Evolutionary conservation across 37 sponge, comb jelly and placozoan species (phyloP), one percentile per base, ranked within the genome.

Genomic region (Cliona cf. orientalis): DNA sequence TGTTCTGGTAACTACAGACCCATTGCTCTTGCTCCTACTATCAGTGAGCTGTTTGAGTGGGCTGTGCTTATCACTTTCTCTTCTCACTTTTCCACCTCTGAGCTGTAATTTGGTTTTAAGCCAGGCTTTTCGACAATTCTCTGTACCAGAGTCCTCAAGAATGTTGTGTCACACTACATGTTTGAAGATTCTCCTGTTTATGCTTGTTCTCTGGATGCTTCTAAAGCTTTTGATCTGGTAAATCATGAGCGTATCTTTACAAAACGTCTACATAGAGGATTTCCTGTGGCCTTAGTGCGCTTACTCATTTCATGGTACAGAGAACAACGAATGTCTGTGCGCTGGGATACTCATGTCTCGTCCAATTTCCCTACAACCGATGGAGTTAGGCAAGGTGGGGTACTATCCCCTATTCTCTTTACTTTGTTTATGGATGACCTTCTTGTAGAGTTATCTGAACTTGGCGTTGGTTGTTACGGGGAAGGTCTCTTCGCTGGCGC

Each of bases 401-500:
- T 63, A 26, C 65, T 63, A 7, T 63, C 65, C 22, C 65, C 65
- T 23, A 29, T 63, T 63, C 25, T 53, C 19, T 53, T 21, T 53
- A 21, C 17, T 63, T 22, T 63, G 7, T 63, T 63, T 21, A 26
- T 63, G 11, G 65, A 63, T 63, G 65, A 63, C 6, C 65, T 63
- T 7, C 65, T 63, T 21, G 12, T 9, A 22, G 11, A 9, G 7
- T 21, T 63, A 9, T 9, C 12, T 6, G 11, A 17, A 23, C 32
- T 9, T 29, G 65, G 65, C 22, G 65, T 26, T 63, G 65, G 65
- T 63, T 22, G 31, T 21, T 14, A 49, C 53, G 9, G 90, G 90
- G 41, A 88, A 88, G 11, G 89, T 88, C 12, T 53, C 19, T 53
- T 53, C 56, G 12, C 17, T 53, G 56, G 25, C 22, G 65, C 65